A percentile compares a stretch with the other conserved stretches of the same genome.
Conservation (phyloP, 2,888 invertebrate genomes). For the Dyspetes luteomarginatus region DNA sequence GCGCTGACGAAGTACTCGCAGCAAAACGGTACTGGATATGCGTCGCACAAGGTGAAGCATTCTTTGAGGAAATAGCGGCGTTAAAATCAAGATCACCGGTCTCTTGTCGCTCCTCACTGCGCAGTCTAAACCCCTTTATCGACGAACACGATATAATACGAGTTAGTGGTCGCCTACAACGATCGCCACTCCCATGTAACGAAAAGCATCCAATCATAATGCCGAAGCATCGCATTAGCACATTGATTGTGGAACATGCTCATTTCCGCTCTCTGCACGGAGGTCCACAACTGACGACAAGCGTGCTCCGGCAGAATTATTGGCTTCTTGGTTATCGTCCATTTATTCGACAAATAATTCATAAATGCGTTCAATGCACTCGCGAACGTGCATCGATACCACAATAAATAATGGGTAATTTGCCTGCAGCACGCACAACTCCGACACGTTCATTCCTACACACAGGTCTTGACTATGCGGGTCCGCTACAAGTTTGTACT, state of each 20-base stretch:
- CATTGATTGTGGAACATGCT: slow-evolving; percentile 12
- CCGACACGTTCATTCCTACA: slow-evolving; percentile 8
- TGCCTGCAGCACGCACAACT: slow-evolving; percentile 58
- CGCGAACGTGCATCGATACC: slow-evolving; percentile 25
- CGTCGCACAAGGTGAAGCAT: too few relatives aligned
- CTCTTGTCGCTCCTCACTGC: too few relatives aligned
- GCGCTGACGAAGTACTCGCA: slow-evolving; percentile 11
- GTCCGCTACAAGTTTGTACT: slow-evolving; percentile 6
- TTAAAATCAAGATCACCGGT: too few relatives aligned
- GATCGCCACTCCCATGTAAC: too few relatives aligned
- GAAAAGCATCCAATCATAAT: too few relatives aligned
- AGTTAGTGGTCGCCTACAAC: too few relatives aligned
- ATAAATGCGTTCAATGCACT: slow-evolving; percentile 49
- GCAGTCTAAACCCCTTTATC: too few relatives aligned
- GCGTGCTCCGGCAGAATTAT: slow-evolving; percentile 45
- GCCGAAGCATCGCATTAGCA: slow-evolving; percentile 11
- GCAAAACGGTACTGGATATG: slow-evolving; percentile 32
- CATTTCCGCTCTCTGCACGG: slow-evolving; percentile 55
- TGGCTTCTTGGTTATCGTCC: slow-evolving; percentile 51
- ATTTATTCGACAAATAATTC: slow-evolving; percentile 21
- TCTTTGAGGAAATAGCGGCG: too few relatives aligned
- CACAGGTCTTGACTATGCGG: slow-evolving; percentile 39
- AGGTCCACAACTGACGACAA: slow-evolving; percentile 48
- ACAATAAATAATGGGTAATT: slow-evolving; percentile 68
- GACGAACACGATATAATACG: too few relatives aligned